phyloP scores from a whole-genome alignment of 2,888 invertebrate species.

The Slavum lentiscoides region DNA sequence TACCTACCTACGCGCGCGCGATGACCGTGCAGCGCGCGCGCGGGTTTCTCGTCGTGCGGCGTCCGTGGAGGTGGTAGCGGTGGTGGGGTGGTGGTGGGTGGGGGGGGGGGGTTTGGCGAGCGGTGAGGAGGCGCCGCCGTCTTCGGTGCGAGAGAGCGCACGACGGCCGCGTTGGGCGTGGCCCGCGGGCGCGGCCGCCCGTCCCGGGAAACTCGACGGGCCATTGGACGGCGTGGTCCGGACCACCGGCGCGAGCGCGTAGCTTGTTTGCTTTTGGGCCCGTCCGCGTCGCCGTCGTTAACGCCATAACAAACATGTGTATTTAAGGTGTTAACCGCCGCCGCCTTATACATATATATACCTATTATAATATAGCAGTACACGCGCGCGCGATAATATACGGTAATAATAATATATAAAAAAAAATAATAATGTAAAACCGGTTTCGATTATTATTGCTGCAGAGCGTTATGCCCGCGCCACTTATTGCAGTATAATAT shows the following conservation, averaged over 20 bases:
- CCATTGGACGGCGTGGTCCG: conserved; percentile 27
- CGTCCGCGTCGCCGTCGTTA: conserved; percentile 37
- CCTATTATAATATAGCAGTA: not conserved
- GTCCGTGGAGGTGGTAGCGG: not conserved
- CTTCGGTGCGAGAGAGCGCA: not conserved
- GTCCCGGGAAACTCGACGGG: conserved; percentile 63
- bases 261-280: conserved; percentile 41
- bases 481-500: no score
- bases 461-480: no score
- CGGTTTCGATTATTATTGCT: conserved; percentile 39
- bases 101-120: not conserved
- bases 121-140: not conserved
- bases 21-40: no score
- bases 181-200: conserved; percentile 61
- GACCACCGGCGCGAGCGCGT: conserved; percentile 29
- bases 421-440: conserved; percentile 17
- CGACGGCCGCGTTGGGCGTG: conserved; percentile 21
- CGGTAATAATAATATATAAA: no score
- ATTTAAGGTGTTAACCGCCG: conserved; percentile 46
- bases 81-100: not conserved
- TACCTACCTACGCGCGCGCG: no score
- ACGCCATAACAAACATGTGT: conserved; percentile 52
- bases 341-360: no score
- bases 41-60: not conserved
- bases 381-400: not conserved